phyloP scores from a whole-genome alignment of 1,140 invertebrate genomes.

The Macrobrachium nipponense region DNA sequence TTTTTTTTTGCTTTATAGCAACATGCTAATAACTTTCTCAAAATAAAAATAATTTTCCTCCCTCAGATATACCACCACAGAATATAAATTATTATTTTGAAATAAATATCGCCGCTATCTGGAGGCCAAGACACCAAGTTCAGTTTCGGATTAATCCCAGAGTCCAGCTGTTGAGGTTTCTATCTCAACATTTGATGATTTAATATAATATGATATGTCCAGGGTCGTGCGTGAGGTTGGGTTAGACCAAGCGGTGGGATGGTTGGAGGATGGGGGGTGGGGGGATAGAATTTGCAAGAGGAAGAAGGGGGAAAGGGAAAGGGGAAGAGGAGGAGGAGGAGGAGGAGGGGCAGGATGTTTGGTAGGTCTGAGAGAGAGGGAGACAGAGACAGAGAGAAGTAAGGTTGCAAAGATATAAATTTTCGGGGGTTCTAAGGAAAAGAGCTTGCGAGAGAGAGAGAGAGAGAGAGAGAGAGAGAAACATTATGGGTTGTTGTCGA shows the following conservation, averaged over 20 bases:
- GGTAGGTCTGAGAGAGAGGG: not conserved
- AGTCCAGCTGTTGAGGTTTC: too few species aligned
- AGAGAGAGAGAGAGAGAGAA: constrained; percentile 1
- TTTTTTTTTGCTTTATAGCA: too few species aligned
- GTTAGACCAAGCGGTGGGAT: not conserved
- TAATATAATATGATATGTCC: too few species aligned
- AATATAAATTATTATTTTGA: too few species aligned
- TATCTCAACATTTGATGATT: too few species aligned
- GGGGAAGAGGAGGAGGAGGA: not conserved
- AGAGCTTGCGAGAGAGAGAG: constrained; percentile 9
- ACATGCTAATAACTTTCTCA: too few species aligned
- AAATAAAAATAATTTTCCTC: too few species aligned
- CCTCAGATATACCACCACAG: too few species aligned
- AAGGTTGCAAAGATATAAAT: not conserved
- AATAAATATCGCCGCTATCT: too few species aligned
- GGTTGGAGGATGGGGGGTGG: not conserved
- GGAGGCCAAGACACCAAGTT: too few species aligned
- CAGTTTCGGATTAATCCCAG: too few species aligned
- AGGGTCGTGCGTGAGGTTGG: not conserved
- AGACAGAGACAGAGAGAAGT: not conserved
- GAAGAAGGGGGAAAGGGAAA: not conserved
- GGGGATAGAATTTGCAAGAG: not conserved
- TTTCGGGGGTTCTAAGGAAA: not conserved
- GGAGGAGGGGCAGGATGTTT: not conserved
- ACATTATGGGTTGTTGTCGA: not conserved